phyloP scores from a whole-genome alignment of 1,140 invertebrate species.

The Lineus longissimus region DNA sequence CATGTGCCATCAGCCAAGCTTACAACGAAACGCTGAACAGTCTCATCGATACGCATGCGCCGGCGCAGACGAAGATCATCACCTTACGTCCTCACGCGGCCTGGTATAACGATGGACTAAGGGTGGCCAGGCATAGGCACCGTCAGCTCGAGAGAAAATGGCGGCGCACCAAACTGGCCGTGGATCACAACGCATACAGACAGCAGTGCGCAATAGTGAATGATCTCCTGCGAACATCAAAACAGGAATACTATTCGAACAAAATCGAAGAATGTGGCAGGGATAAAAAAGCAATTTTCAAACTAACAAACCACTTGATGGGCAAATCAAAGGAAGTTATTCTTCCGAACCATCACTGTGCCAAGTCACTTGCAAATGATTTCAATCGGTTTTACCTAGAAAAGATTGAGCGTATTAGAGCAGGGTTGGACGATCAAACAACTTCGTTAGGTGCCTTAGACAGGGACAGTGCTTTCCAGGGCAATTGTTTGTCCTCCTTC shows the following conservation, averaged over 20 bases:
- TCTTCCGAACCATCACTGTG: neutral
- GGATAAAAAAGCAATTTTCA: neutral
- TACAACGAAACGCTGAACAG: neutral
- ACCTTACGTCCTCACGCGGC: neutral
- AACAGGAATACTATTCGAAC: neutral
- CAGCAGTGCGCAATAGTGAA: neutral
- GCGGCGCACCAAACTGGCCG: neutral
- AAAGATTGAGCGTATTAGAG: neutral
- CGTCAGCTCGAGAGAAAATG: neutral
- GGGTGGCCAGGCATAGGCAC: neutral
- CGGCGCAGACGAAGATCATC: neutral
- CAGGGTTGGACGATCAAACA: neutral
- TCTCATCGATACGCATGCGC: neutral
- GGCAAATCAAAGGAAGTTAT: neutral
- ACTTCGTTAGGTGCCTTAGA: neutral
- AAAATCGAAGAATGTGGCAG: neutral
- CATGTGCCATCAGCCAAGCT: neutral
- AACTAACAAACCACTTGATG: neutral
- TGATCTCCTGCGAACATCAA: neutral
- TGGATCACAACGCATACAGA: neutral
- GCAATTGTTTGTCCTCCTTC: neutral
- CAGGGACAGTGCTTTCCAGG: neutral
- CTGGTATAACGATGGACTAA: neutral
- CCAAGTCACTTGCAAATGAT: neutral
- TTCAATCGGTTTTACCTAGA: neutral